Conservation (phyloP, 2,113 vertebrate genomes). For the Heterotilapia buettikoferi region DNA sequence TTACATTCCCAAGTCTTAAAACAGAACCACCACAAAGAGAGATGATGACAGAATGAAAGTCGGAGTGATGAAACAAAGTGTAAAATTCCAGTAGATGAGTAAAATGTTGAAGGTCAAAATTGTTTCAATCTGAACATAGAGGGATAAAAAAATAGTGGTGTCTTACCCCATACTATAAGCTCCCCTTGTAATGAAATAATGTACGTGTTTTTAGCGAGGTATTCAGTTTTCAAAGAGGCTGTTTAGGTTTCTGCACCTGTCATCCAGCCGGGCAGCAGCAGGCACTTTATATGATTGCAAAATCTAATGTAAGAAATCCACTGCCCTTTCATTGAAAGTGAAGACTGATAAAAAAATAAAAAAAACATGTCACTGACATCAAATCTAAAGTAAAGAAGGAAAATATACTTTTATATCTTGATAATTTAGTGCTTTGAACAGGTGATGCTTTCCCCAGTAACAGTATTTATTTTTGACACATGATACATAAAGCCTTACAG, state of each 20-base stretch:
- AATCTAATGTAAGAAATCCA: conserved; percentile 58
- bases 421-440: conserved; percentile 16
- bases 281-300: conserved; percentile 59
- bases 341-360: not conserved
- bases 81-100: conserved; percentile 42
- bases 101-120: conserved; percentile 55
- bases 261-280: conserved; percentile 11
- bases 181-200: conserved; percentile 38
- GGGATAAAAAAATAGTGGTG: not conserved
- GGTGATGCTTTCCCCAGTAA: conserved; percentile 3
- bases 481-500: conserved; percentile 19
- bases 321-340: not conserved
- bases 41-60: conserved; percentile 60
- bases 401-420: conserved; percentile 7
- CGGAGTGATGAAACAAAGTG: conserved; percentile 52
- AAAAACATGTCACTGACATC: conserved; percentile 6
- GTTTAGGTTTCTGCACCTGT: conserved; percentile 62
- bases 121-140: conserved; percentile 6
- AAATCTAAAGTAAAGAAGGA: not conserved
- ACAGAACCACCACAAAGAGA: conserved; percentile 46
- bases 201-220: conserved; percentile 24
- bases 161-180: not conserved
- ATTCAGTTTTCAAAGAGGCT: conserved; percentile 38
- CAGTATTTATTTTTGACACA: conserved; percentile 19
- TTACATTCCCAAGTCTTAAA: conserved; percentile 59